Base-by-base conservation (phyloP, 2,113 vertebrate species). In the Bucco capensis region DNA sequence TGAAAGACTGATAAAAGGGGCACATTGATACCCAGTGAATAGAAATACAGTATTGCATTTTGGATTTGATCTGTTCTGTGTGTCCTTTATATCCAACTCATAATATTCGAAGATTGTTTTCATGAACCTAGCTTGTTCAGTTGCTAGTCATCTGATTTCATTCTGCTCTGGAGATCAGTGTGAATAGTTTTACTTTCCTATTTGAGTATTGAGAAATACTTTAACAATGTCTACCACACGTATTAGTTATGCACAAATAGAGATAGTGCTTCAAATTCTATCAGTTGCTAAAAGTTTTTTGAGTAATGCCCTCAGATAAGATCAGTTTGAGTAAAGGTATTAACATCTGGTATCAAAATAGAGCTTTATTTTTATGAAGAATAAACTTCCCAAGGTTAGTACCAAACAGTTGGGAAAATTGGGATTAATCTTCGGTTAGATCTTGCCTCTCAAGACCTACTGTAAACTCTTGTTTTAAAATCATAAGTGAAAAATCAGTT, bases 11-110 rank as follows among this genome's bases (percentile, higher is more conserved):
- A 71, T 97, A 95, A 96, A 97, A 97, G 94, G 92, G 89, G 67
- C 95, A 96, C 97, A 97, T 97, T 98, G 97, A 97, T 93, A 88
- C 47, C 50, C 71, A 93, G 74, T 98, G 97, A 98, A 97, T 97
- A 95, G 96, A 81, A 96, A 97, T 81, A 89, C 94, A 96, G 96
- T 92, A 73, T 87, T 91, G 47, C 65, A 31, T 82, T 95, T 96
- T 82, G 96, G 94, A 97, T 95, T 96, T 91, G 73, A 96, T 97
- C 93, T 97, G 94, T 92, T 92, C 84, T 86, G 66, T 94, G 94
- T 42, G 19, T 96, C 96, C 96, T 93, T 95, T 95, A 96, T 95
- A 97, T 91, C 95, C 95, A 89, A 90, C 89, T 90, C 95, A 62
- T 93, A 95, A 75, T 96, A 95, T 91, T 97, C 95, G 96, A 97